Percentiles rank a stretch among this genome's conserved stretches.
These are phyloP conservation scores for Drosophila guanche DNA, from an alignment of 1,140 invertebrate species.

Conservation along the genomic window DNA sequence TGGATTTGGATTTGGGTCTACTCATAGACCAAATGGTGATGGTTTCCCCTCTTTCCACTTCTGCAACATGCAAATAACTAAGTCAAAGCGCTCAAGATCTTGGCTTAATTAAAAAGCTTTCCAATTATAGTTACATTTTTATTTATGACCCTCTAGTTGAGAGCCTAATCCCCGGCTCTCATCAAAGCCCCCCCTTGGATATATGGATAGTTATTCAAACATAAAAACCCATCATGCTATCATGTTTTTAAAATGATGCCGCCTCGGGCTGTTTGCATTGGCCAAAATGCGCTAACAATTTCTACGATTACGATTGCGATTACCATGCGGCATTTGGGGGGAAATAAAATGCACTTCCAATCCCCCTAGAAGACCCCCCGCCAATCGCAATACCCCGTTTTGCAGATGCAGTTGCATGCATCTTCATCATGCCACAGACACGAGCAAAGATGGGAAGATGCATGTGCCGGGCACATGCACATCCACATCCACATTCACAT, in stretches of 20 bases:
- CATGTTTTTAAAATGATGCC: conserved; percentile 77
- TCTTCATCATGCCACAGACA: conserved; percentile 57
- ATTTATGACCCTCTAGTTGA: conserved; percentile 69
- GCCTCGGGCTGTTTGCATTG: conserved; percentile 75
- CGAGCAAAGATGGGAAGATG: conserved; percentile 47
- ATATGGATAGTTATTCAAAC: conserved; percentile 1
- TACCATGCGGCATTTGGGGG: conserved; percentile 54
- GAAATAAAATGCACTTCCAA: conserved; percentile 48
- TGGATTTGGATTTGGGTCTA: conserved; percentile 6
- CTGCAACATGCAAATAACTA: conserved; percentile 54
- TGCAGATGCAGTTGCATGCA: conserved; percentile 55
- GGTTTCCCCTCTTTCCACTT: conserved; percentile 35
- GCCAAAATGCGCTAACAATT: conserved; percentile 81
- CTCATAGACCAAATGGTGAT: conserved; percentile 33
- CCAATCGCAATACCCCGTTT: conserved; percentile 18
- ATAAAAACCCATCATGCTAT: conserved; percentile 58
- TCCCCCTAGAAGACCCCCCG: conserved; percentile 8
- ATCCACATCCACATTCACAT: conserved; percentile 37
- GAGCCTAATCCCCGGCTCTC: neutral
- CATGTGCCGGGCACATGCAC: conserved; percentile 61
- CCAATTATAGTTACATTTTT: conserved; percentile 66
- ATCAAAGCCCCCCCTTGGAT: neutral
- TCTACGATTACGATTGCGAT: conserved; percentile 77
- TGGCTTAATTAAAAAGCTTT: conserved; percentile 70
- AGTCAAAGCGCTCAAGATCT: conserved; percentile 24